Evolutionary conservation across 2,113 vertebrate species (phyloP), one percentile per base, ranked within the genome.

Genomic region (Notechis scutatus): DNA sequence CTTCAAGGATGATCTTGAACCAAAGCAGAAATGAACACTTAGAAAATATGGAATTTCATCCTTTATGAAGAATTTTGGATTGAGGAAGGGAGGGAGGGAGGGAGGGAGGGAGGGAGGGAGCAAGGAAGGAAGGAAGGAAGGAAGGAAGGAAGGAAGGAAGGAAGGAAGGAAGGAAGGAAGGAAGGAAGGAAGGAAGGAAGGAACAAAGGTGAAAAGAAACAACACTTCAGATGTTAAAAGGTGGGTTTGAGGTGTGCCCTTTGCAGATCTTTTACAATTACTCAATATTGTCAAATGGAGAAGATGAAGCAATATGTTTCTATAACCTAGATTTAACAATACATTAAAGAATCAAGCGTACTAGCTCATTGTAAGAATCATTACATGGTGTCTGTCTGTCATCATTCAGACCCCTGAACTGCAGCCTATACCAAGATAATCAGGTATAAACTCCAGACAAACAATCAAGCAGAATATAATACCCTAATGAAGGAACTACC

Each of bases 51-150:
- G 61, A 64, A 64, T 2, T 74, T 34, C 64, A 34, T 74, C 5
- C 14, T 34, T 34, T 34, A 34, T 18, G 14, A 74, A 34, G 5
- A 74, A 74, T 34, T 34, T 74, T 74, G 64, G 64, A 74, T 34
- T n/a, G 0, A 69, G 26, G 11, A 29, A 69, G 29, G 4, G 29
- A n/a, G 61, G 29, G 12, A 69, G 12, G 14, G 2, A 14, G 12
- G 61, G 10, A 64, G 61, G 4, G 1, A n/a, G 26, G 1, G 0
- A n/a, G 61, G 59, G 0, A 26, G 23, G 23, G 0, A 64, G 61
- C 10, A 0, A 11, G 24, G 24, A 3, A 26, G 59, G 24, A 3
- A 26, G 59, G 24, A 1, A 26, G 59, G 24, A 11, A 29, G 59
- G 26, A 29, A 61, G 24, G 59, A 26, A 61, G 26, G 11, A 29